phyloP scores from a whole-genome alignment of 2,113 vertebrate species.

The Aramus guarauna region DNA sequence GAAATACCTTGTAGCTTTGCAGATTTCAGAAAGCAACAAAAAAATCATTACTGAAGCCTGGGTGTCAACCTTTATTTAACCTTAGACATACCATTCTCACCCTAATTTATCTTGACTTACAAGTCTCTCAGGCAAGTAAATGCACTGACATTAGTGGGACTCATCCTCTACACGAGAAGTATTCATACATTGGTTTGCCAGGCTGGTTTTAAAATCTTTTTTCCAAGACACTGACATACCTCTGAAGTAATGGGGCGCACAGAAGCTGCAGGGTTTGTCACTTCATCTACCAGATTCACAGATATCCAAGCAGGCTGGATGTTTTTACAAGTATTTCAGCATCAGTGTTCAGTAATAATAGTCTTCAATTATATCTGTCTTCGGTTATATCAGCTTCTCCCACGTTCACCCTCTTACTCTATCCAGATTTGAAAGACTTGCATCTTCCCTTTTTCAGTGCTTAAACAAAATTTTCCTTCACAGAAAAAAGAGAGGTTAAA shows the following conservation, averaged over 20 bases:
- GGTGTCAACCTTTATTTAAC: background rate
- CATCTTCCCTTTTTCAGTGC: background rate
- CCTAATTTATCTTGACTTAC: background rate
- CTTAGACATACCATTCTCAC: background rate
- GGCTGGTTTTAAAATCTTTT: background rate
- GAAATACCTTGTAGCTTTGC: background rate
- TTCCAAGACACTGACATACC: background rate
- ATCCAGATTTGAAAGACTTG: background rate
- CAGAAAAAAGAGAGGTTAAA: background rate
- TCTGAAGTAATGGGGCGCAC: background rate
- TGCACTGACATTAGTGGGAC: background rate
- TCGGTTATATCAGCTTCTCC: background rate
- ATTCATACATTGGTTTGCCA: background rate
- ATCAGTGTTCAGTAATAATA: background rate
- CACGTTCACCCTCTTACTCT: background rate
- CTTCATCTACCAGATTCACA: background rate
- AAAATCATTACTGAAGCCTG: conserved; percentile 8
- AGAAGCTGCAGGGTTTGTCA: background rate
- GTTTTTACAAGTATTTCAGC: background rate
- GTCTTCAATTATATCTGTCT: background rate
- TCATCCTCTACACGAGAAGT: background rate
- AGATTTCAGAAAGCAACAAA: background rate
- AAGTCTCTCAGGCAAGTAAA: background rate
- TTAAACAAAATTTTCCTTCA: background rate
- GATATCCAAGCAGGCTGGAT: background rate